These are phyloP conservation scores for Eurois occulta DNA, from an alignment of 2,888 invertebrate species.

Conservation along the genomic window DNA sequence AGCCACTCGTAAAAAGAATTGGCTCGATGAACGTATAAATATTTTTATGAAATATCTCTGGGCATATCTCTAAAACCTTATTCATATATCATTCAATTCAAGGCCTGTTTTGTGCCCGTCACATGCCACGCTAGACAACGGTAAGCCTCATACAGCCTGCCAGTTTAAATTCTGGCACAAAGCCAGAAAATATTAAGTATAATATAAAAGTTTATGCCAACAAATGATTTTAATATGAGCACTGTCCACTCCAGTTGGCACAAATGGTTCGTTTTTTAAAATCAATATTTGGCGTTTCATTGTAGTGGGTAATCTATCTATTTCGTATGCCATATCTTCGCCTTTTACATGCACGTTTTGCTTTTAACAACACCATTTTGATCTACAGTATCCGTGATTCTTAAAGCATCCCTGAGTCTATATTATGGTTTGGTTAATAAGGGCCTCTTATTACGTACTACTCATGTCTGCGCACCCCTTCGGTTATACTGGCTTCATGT, in stretches of 20 bases:
- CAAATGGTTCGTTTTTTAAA: not conserved
- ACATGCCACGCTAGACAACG: slow-evolving; percentile 41
- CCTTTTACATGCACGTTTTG: not conserved
- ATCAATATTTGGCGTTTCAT: not conserved
- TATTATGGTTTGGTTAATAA: not conserved
- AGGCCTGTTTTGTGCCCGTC: slow-evolving; percentile 36
- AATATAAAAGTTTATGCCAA: slow-evolving; percentile 54
- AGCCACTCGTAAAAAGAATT: slow-evolving; percentile 35
- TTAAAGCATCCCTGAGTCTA: not conserved
- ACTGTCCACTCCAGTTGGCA: slow-evolving; percentile 38
- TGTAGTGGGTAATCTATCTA: not conserved
- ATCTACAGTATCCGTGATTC: not conserved
- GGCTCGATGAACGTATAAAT: slow-evolving; percentile 37
- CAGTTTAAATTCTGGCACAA: slow-evolving; percentile 54
- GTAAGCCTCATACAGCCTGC: slow-evolving; percentile 28
- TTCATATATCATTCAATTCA: slow-evolving; percentile 54
- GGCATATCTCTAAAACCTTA: slow-evolving; percentile 33
- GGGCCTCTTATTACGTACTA: not conserved
- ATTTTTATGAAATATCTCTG: slow-evolving; percentile 37
- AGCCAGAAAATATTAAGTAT: slow-evolving; percentile 49
- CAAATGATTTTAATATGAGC: slow-evolving; percentile 54
- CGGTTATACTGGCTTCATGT: not conserved
- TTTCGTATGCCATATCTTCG: not conserved
- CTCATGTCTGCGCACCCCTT: not conserved
- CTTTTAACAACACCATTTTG: not conserved